Conservation (phyloP, 2,113 vertebrate genomes). For the Rissa tridactyla region DNA sequence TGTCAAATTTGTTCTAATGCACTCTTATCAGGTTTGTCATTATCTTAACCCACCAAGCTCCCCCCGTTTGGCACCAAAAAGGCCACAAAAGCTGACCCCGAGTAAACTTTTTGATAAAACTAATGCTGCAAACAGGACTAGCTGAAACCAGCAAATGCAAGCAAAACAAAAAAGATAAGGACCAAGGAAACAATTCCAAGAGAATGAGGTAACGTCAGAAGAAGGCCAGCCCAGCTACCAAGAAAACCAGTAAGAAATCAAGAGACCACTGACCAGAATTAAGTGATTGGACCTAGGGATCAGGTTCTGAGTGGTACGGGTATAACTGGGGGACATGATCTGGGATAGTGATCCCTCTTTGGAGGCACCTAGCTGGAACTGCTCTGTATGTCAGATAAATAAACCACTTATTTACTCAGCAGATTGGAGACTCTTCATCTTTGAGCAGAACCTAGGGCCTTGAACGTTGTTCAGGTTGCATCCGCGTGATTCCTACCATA, state of each 20-base stretch:
- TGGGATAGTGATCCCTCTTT: accelerated
- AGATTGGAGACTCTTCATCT: accelerated
- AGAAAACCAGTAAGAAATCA: background rate
- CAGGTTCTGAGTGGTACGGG: accelerated
- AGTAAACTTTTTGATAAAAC: background rate
- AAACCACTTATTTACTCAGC: background rate
- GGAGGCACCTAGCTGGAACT: background rate
- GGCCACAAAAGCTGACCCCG: accelerated
- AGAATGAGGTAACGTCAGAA: background rate
- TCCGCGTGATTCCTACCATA: accelerated
- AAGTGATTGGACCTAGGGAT: background rate
- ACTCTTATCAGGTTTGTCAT: background rate
- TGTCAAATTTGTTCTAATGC: background rate
- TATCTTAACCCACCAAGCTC: background rate
- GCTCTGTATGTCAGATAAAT: background rate
- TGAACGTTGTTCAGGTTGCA: background rate
- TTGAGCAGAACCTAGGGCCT: background rate
- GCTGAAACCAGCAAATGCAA: background rate
- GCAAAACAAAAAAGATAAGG: background rate
- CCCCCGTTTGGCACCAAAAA: background rate
- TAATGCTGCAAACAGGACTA: background rate
- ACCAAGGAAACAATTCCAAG: background rate
- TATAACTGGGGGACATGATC: accelerated
- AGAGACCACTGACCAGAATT: background rate
- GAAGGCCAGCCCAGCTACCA: accelerated